Base-by-base conservation (phyloP, 2,888 invertebrate species). In the Scaptomyza caliginosa region DNA sequence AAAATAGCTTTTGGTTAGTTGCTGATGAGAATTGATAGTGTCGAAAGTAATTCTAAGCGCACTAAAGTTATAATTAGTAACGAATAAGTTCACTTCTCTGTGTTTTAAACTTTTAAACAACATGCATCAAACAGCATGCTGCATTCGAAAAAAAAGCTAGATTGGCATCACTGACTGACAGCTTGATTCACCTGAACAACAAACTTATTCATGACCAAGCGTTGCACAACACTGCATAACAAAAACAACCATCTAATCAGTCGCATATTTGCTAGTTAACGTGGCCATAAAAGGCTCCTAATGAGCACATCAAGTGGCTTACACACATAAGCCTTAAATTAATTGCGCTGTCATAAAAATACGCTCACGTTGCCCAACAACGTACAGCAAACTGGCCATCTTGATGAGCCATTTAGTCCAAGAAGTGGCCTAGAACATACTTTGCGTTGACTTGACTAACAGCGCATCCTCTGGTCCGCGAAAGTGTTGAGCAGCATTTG, bases 261-360 rank as follows among this genome's bases (percentile, higher is more conserved):
- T 83, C 80, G 65, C 77, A 83, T 88, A 83, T 81, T 86, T 67
- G 84, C 72, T 59, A 68, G 86, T 88, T 81, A 88, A 73, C 74
- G 64, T 26, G 54, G 42, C 78, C 88, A 83, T 86, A 86, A 88
- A 86, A 76, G 86, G 54, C 26, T 62, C 65, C 68, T 87, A 86
- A 82, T 86, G 88, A 82, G 67, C 65, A 77, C 83, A 87, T 88
- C 73, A 88, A 87, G 78, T 87, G 82, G 88, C 86, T 87, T 85
- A 88, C 75, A 70, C 67, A 79, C 72, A 68, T 85, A 87, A 84
- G 88, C 76, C 79, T 57, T 62, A 73, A 79, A 88, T 89, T 89
- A 86, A 89, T 89, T 86, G 87, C 68, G 59, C 74, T 81, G 82
- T 77, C 74, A 88, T 89, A 86, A 86, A 86, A 89, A 86, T 79